Evolutionary conservation across 2,888 invertebrate species (phyloP).

Genomic region (Tigriopus californicus): DNA sequence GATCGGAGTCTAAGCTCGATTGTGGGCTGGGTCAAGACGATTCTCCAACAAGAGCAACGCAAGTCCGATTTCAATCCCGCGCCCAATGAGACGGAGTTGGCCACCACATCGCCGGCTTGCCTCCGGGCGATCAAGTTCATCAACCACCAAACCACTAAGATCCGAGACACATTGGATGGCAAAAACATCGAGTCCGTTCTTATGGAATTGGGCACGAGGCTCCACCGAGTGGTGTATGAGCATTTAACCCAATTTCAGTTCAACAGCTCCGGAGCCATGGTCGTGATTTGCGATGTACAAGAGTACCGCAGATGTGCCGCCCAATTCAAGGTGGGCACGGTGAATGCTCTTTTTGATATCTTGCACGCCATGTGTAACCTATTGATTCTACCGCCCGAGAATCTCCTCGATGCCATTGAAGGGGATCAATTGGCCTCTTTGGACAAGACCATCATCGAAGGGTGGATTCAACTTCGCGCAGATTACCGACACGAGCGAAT

Average conservation of each 20-base stretch:
- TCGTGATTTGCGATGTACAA: conserved; percentile 92
- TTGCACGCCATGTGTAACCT: conserved; percentile 89
- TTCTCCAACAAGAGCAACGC: conserved; percentile 79
- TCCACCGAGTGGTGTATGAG: conserved; percentile 82
- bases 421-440: conserved; percentile 78
- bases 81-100: neutral
- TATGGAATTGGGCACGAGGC: conserved; percentile 70
- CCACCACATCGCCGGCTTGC: neutral
- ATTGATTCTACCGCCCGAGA: conserved; percentile 82
- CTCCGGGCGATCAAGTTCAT: conserved; percentile 27
- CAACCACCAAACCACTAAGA: conserved; percentile 51
- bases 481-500: conserved; percentile 44
- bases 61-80: conserved; percentile 57
- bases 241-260: conserved; percentile 87
- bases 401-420: conserved; percentile 80
- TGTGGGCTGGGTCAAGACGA: conserved; percentile 72
- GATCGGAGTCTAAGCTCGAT: conserved; percentile 67
- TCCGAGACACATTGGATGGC: conserved; percentile 67
- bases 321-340: conserved; percentile 50
- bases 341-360: conserved; percentile 78
- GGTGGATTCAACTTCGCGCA: conserved; percentile 79
- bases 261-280: conserved; percentile 88
- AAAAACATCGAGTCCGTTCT: conserved; percentile 71
- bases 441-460: conserved; percentile 69
- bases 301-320: conserved; percentile 84